Conservation (phyloP, 2,797 vertebrate species). For the Pseudochirops cupreus region DNA sequence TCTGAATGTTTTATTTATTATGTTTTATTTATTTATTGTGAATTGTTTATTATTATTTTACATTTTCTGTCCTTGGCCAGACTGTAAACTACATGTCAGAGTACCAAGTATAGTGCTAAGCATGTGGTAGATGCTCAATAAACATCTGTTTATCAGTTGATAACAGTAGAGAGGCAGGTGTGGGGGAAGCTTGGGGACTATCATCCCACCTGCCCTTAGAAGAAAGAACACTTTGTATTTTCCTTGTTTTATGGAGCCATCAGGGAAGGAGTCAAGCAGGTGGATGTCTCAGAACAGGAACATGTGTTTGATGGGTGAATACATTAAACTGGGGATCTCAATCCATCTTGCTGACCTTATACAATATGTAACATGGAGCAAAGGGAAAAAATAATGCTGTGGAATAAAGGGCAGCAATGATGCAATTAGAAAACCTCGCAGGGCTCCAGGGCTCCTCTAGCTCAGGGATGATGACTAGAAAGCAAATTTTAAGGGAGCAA, state of each 20-base stretch:
- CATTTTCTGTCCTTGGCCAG: background rate
- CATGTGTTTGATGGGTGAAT: slow-evolving; percentile 56
- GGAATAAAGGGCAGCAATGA: slow-evolving; percentile 67
- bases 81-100: background rate
- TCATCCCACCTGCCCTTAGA: background rate
- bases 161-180: background rate
- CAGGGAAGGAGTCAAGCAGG: slow-evolving; percentile 62
- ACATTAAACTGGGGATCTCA: slow-evolving; percentile 42
- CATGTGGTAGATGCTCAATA: background rate
- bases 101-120: background rate
- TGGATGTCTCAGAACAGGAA: slow-evolving; percentile 66
- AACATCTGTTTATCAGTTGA: background rate
- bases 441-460: background rate
- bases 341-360: slow-evolving; percentile 66
- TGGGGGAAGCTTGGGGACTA: background rate
- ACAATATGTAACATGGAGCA: slow-evolving; percentile 60
- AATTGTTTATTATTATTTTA: background rate
- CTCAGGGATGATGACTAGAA: slow-evolving; percentile 34
- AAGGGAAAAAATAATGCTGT: slow-evolving; percentile 61
- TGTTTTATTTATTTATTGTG: too few species aligned
- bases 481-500: slow-evolving; percentile 31
- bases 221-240: slow-evolving; percentile 45
- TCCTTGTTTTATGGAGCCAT: slow-evolving; percentile 52
- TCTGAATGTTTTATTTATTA: too few species aligned
- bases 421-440: slow-evolving; percentile 47